Conservation (phyloP, 2,888 invertebrate species). For the Sceliomorpha sp. region DNA sequence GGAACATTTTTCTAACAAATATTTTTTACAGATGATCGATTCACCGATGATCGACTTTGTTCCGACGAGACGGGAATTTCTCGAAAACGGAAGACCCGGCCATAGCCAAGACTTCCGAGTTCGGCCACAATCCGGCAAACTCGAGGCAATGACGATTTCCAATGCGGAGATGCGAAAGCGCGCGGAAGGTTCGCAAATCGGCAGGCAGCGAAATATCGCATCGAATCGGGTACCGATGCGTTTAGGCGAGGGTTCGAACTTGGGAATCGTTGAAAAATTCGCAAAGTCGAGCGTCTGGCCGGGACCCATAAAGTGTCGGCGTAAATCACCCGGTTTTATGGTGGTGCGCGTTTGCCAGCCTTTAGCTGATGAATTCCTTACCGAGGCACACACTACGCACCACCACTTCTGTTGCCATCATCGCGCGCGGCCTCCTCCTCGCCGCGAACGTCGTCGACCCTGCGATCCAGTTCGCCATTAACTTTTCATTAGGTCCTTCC, state of each 20-base stretch:
- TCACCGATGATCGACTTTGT: too few species aligned
- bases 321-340: constrained; percentile 80
- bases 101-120: too few species aligned
- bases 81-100: too few species aligned
- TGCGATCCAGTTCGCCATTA: constrained; percentile 49
- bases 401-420: constrained; percentile 48
- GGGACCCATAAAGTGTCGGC: constrained; percentile 78
- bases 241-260: constrained; percentile 48
- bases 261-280: constrained; percentile 78
- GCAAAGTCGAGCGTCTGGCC: constrained; percentile 76
- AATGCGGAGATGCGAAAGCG: too few species aligned
- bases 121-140: too few species aligned
- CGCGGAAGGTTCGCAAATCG: too few species aligned
- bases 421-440: constrained; percentile 42
- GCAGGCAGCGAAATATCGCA: constrained; percentile 54
- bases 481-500: constrained; percentile 52
- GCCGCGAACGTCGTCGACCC: constrained; percentile 22
- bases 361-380: constrained; percentile 80
- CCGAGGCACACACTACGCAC: constrained; percentile 64
- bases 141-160: too few species aligned
- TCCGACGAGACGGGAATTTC: too few species aligned
- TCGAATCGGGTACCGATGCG: constrained; percentile 55
- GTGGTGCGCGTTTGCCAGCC: constrained; percentile 79
- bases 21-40: too few species aligned
- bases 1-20: too few species aligned